phyloP scores from a whole-genome alignment of 2,888 invertebrate genomes.

The Trichogramma dendrolimi region DNA sequence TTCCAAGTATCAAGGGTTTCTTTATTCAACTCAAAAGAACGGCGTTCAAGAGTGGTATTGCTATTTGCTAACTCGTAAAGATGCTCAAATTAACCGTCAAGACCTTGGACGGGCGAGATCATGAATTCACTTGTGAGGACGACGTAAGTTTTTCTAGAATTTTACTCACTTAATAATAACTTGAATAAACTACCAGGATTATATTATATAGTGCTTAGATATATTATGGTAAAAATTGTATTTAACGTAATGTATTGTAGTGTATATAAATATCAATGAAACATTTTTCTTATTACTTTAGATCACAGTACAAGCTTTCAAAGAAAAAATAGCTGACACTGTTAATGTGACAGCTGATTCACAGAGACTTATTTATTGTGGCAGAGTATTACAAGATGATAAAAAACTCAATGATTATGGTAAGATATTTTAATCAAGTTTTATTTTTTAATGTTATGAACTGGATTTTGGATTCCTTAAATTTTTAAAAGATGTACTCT shows the following conservation, averaged over 20 bases:
- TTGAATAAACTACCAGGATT: neutral
- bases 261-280: neutral
- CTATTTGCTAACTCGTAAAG: slow-evolving; percentile 37
- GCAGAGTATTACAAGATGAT: slow-evolving; percentile 87
- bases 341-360: slow-evolving; percentile 76
- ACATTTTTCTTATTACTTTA: slow-evolving; percentile 48
- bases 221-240: slow-evolving; percentile 4
- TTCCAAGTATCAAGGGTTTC: too few species aligned
- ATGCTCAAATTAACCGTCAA: slow-evolving; percentile 85
- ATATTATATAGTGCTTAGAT: slow-evolving; percentile 3
- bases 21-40: too few species aligned
- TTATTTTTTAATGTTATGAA: slow-evolving; percentile 1
- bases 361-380: slow-evolving; percentile 90
- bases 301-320: slow-evolving; percentile 79
- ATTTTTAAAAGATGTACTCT: too few species aligned
- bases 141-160: slow-evolving; percentile 64
- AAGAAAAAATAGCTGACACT: slow-evolving; percentile 71
- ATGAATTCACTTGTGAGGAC: slow-evolving; percentile 75
- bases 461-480: neutral
- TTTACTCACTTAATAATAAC: neutral
- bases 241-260: neutral
- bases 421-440: slow-evolving; percentile 45
- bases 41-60: neutral
- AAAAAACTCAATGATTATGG: slow-evolving; percentile 81
- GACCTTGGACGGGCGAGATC: slow-evolving; percentile 84